Evolutionary conservation across 2,113 vertebrate species (phyloP), one percentile per base, ranked within the genome.

Genomic region (Edolisoma coerulescens): DNA sequence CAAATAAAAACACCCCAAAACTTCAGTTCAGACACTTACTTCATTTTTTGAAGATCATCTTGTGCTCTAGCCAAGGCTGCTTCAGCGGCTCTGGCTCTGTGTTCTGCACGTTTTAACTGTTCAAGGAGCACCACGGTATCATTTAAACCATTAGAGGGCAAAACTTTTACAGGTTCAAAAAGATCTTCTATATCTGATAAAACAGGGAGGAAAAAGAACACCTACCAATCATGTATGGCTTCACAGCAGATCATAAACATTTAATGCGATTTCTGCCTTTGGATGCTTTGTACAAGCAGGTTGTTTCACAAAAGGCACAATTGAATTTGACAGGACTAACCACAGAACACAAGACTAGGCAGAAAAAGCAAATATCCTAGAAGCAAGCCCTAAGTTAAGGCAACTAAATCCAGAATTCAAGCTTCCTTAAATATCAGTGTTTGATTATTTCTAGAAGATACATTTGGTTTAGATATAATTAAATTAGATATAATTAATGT

Each of bases 41-140:
- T 99, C 97, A 99, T 98, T 97, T 98, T 99, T 35, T 99, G 98
- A 50, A 99, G 97, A 92, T 99, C 99, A 20, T 99, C 98, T 50
- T 98, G 98, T 17, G 98, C 98, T 96, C 98, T 97, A 60, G 97
- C 97, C 91, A 99, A 90, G 1, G 98, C 98, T 74, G 98, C 98
- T 94, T 99, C 99, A 22, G 99, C 97, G 1, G 89, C 95, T 45
- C 94, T 93, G 24, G 98, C 98, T 95, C 98, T 98, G 44, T 98
- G 97, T 88, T 99, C 99, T 1, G 98, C 98, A 3, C 37, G 90
- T 84, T 97, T 98, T n/a, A 98, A 81, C 32, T 98, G 98, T 35
- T 97, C 98, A 44, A 98, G 95, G 53, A 98, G 91, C 32, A 92
- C 88, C 75, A 84, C 10, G 13, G 67, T 85, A 77, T 92, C 97